Evolutionary conservation across 2,113 vertebrate genomes (phyloP).

Genomic region (Pedionomus torquatus): DNA sequence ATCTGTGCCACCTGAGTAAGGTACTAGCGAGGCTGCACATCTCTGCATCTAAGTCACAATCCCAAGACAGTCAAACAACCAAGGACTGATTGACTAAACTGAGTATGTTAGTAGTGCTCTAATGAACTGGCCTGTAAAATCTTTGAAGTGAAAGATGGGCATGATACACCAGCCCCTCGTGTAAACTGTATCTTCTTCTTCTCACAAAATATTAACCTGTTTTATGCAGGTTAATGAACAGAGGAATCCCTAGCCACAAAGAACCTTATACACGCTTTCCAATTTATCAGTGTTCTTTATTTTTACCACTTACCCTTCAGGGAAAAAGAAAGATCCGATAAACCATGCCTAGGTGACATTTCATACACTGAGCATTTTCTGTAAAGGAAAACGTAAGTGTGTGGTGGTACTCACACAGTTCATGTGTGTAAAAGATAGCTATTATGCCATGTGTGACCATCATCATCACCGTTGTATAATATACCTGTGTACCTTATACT

Average conservation of each 20-base stretch:
- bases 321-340: not conserved
- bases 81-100: not conserved
- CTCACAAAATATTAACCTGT: too few relatives aligned
- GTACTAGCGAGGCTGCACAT: not conserved
- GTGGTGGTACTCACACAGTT: not conserved
- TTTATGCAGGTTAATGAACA: not conserved
- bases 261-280: not conserved
- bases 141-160: not conserved
- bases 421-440: not conserved
- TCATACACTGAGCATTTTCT: not conserved
- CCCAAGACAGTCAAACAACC: not conserved
- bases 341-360: not conserved
- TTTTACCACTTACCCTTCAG: not conserved
- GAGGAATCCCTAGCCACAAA: not conserved
- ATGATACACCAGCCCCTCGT: not conserved
- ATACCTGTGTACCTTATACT: not conserved
- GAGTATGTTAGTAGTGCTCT: not conserved
- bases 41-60: not conserved
- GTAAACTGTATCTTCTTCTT: not conserved
- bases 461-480: not conserved
- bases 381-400: not conserved
- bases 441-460: not conserved
- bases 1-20: not conserved
- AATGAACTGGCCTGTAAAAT: not conserved
- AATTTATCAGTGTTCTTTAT: not conserved